These are phyloP conservation scores for Capromys pilorides DNA, from an alignment of 2,797 vertebrate species.

Conservation along the genomic window DNA sequence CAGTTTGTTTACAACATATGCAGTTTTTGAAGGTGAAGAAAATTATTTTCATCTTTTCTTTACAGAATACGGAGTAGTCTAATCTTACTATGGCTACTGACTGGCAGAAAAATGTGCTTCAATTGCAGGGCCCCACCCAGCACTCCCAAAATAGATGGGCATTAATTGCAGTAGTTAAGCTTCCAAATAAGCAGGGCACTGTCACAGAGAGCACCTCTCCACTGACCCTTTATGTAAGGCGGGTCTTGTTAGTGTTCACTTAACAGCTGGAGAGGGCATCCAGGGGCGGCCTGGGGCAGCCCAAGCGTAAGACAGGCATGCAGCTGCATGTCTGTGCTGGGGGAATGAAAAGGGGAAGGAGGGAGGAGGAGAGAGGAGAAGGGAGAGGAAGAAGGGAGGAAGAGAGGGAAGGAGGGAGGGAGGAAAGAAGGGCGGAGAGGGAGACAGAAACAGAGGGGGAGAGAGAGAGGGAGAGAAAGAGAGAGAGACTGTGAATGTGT, in stretches of 20 bases:
- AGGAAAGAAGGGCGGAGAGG: not conserved
- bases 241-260: slow-evolving; percentile 88
- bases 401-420: not conserved
- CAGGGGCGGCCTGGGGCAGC: slow-evolving; percentile 78
- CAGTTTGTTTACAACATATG: not conserved
- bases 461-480: not conserved
- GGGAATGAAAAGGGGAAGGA: no score
- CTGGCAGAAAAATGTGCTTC: not conserved
- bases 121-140: not conserved
- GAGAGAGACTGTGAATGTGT: not conserved
- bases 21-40: slow-evolving; percentile 17
- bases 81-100: not conserved
- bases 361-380: no score
- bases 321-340: not conserved
- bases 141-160: not conserved
- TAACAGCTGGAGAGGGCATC: slow-evolving; percentile 79
- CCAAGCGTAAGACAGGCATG: slow-evolving; percentile 77
- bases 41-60: slow-evolving; percentile 21
- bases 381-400: accelerated
- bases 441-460: not conserved
- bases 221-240: slow-evolving; percentile 87
- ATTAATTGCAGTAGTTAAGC: slow-evolving; percentile 61
- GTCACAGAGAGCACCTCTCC: slow-evolving; percentile 80
- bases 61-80: not conserved
- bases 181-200: slow-evolving; percentile 78